These are phyloP conservation scores for Cephus cinctus DNA, from an alignment of 1,140 invertebrate genomes.

Conservation along the genomic window DNA sequence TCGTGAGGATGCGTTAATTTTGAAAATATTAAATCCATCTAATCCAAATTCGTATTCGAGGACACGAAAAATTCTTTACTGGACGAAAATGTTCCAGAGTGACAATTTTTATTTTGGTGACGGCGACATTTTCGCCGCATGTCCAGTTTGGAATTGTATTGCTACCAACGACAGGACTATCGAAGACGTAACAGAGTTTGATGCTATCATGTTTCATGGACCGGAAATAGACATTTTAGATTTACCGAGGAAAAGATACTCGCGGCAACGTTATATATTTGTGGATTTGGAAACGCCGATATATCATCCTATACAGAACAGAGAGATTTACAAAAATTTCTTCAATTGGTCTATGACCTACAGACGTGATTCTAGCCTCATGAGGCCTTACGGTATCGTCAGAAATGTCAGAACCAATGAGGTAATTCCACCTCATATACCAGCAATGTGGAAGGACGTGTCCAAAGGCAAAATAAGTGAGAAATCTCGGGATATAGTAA, in stretches of 20 bases:
- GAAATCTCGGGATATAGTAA: neutral
- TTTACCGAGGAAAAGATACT: constrained; percentile 42
- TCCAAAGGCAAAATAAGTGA: neutral
- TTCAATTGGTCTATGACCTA: constrained; percentile 68
- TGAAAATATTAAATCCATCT: no score
- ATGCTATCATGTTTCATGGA: constrained; percentile 53
- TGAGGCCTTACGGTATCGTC: constrained; percentile 52
- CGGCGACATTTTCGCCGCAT: neutral
- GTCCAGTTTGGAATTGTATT: neutral
- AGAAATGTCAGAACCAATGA: constrained; percentile 33
- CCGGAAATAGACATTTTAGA: constrained; percentile 29
- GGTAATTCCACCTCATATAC: constrained; percentile 3
- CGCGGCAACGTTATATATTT: constrained; percentile 55
- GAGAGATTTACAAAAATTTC: constrained; percentile 43
- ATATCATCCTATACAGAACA: constrained; percentile 29
- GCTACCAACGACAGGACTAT: constrained; percentile 3
- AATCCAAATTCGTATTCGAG: no score
- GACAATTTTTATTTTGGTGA: neutral
- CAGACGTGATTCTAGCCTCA: constrained; percentile 57
- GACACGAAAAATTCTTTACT: neutral
- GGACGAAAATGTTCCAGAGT: neutral
- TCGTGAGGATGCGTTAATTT: no score
- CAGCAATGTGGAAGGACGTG: neutral
- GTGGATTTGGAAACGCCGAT: constrained; percentile 55
- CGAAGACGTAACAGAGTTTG: constrained; percentile 39